Evolutionary conservation across 2,888 invertebrate species (phyloP), one percentile per base, ranked within the genome.

Genomic region (Drosophila anomelani): DNA sequence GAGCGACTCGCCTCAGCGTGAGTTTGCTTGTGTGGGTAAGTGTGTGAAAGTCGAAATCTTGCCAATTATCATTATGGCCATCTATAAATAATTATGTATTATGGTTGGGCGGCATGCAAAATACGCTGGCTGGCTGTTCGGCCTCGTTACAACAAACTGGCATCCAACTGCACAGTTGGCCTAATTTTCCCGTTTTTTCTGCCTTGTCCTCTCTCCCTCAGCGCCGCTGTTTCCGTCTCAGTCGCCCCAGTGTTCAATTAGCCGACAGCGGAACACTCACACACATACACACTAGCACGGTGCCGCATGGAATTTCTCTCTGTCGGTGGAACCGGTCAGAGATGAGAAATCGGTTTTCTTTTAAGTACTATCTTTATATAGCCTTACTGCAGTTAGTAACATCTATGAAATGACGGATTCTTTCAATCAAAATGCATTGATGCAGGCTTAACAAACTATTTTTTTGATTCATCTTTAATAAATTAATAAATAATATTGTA

Each of bases 81-180:
- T 77, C 75, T 72, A 73, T 54, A 71, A 78, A 80, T 78, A 83
- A 77, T 77, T 84, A 75, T 81, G 68, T 85, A 67, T 86, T 81
- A 81, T 81, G 77, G 88, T 70, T 73, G 70, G 85, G 78, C 73
- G 71, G 85, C 81, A 81, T 76, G 86, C 74, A 86, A 86, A 87
- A 81, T 77, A 57, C 32, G 51, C 36, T 44, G 64, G 39, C 47
- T 84, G 79, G 80, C 86, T 80, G 86, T 73, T 79, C 43, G 83
- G 71, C 88, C 88, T 88, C 83, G 80, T 88, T 88, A 75, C 75
- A 80, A 68, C 29, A 54, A 75, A 47, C 69, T 62, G 76, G 67
- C 75, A 75, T 75, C 74, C 77, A 78, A 85, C 79, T 88, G 86
- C 88, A 89, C 80, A 82, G 88, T 88, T 86, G 90, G 80, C 90